Evolutionary conservation across 2,113 vertebrate genomes (phyloP).

Genomic region (Etia nguti): DNA sequence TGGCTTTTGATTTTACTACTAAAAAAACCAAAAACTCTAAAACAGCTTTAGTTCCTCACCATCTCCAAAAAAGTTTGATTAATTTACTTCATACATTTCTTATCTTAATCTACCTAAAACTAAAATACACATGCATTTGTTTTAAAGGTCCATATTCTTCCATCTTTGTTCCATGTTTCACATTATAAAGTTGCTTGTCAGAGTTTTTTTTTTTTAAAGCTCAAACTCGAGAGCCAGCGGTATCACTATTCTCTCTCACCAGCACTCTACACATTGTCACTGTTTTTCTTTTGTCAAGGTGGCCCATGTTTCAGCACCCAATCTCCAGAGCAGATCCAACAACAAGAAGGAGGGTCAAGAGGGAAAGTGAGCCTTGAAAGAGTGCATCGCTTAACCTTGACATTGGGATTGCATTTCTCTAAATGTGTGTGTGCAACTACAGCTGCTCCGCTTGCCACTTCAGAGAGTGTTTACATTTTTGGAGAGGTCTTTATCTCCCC

Average conservation of each 20-base stretch:
- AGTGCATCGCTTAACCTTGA: constrained; percentile 77
- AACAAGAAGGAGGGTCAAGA: constrained; percentile 62
- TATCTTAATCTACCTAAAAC: neutral
- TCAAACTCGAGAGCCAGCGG: neutral
- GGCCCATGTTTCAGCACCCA: constrained; percentile 31
- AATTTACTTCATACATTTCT: neutral
- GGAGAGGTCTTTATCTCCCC: constrained; percentile 76
- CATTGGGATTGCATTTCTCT: constrained; percentile 65
- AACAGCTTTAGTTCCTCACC: neutral
- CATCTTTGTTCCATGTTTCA: neutral
- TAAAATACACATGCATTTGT: neutral
- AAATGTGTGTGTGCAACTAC: constrained; percentile 64
- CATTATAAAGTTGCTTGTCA: neutral
- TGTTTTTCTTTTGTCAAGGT: constrained; percentile 15
- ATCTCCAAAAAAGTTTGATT: neutral
- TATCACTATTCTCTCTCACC: neutral
- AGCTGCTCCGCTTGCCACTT: constrained; percentile 72
- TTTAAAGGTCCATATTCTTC: neutral
- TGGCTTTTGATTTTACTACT: neutral
- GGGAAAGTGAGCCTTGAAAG: constrained; percentile 73
- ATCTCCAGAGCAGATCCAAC: constrained; percentile 29
- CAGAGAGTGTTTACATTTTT: constrained; percentile 79
- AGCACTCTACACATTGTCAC: neutral
- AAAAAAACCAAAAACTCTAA: neutral
- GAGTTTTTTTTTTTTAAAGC: neutral